Evolutionary conservation across 2,113 vertebrate species (phyloP).

Genomic region (Varanus komodoensis): DNA sequence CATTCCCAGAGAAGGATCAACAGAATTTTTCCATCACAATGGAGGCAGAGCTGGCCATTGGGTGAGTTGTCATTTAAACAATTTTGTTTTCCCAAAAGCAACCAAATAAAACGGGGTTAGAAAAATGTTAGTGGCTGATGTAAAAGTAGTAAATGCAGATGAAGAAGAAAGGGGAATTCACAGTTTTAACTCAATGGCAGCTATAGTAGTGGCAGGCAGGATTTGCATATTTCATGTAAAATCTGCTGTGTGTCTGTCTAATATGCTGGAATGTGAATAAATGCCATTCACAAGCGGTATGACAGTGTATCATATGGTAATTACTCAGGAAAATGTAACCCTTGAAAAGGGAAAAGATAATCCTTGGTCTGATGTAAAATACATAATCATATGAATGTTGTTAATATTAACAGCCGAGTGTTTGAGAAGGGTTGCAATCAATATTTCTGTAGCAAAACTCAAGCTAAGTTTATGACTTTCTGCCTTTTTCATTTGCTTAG

Average conservation of each 20-base stretch:
- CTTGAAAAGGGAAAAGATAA: accelerated
- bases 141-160: not conserved
- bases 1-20: accelerated
- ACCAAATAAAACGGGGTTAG: accelerated
- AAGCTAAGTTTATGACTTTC: not conserved
- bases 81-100: not conserved
- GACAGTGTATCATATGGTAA: not conserved
- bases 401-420: not conserved
- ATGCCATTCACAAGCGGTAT: accelerated
- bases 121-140: not conserved
- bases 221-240: not conserved
- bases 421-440: not conserved
- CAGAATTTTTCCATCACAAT: accelerated
- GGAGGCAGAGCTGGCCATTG: not conserved
- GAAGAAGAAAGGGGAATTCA: not conserved
- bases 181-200: not conserved
- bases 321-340: not conserved
- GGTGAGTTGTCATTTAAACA: not conserved
- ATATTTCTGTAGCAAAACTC: not conserved
- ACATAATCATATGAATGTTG: not conserved
- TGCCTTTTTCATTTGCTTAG: not conserved
- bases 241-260: not conserved
- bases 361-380: not conserved
- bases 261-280: not conserved
- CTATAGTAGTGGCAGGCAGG: not conserved